Evolutionary conservation across 2,113 vertebrate species (phyloP).

Genomic region (Myxocyprinus asiaticus): DNA sequence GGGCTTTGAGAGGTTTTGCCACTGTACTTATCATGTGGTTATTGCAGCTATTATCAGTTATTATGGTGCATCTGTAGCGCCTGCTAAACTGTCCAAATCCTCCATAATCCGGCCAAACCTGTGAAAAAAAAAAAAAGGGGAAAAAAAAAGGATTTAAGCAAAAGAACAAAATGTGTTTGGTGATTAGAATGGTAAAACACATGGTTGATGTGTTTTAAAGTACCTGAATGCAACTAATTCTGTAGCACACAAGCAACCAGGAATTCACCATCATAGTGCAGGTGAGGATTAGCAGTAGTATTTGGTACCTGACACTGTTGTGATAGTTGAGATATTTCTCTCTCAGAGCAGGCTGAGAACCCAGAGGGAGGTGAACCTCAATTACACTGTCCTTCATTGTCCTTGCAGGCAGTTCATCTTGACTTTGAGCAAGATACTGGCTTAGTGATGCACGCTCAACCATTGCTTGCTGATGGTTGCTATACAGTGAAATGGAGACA

Average conservation of each 20-base stretch:
- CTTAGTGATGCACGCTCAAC: slow-evolving; percentile 84
- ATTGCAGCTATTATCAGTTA: no score
- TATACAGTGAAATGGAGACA: slow-evolving; percentile 54
- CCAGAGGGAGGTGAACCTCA: slow-evolving; percentile 90
- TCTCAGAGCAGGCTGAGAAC: slow-evolving; percentile 85
- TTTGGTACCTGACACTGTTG: slow-evolving; percentile 86
- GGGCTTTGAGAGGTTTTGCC: no score
- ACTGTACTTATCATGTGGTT: no score
- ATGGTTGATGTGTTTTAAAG: no score
- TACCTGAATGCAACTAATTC: no score
- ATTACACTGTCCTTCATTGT: slow-evolving; percentile 90
- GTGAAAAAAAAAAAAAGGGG: slow-evolving; percentile 51
- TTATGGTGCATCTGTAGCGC: slow-evolving; percentile 63
- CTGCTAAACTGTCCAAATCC: slow-evolving; percentile 97
- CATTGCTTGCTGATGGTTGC: slow-evolving; percentile 90
- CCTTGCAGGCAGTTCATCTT: slow-evolving; percentile 81
- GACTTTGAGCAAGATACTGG: slow-evolving; percentile 78
- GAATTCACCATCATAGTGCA: no score
- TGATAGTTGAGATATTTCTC: slow-evolving; percentile 94
- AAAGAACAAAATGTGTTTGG: no score
- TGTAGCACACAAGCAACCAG: no score
- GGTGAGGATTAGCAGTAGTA: not conserved
- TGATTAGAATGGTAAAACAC: not conserved
- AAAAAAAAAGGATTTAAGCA: not conserved
- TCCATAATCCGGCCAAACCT: slow-evolving; percentile 98